A percentile compares a stretch with the other conserved stretches of the same genome.
phyloP scores from a whole-genome alignment of 2,113 vertebrate species.

The Cyprinodon tularosa region DNA sequence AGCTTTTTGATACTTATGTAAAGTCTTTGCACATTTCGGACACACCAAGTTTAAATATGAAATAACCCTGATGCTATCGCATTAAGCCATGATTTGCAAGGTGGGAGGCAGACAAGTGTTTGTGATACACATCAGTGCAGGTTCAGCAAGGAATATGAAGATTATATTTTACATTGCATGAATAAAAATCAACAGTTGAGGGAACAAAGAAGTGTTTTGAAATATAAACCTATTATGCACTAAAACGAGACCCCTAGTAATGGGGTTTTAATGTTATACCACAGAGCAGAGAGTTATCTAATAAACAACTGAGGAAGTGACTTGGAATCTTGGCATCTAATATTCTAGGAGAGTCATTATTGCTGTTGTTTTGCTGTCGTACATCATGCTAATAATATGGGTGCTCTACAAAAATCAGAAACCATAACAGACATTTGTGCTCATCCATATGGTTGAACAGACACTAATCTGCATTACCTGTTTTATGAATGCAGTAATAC shows the following conservation, averaged over 20 bases:
- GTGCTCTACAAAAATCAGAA: conserved; percentile 28
- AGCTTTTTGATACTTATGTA: conserved; percentile 68
- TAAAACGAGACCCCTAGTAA: conserved; percentile 69
- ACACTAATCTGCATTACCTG: conserved; percentile 49
- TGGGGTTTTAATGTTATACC: conserved; percentile 75
- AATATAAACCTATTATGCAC: conserved; percentile 66
- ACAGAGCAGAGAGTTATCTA: conserved; percentile 46
- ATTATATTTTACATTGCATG: conserved; percentile 60
- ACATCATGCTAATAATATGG: conserved; percentile 38
- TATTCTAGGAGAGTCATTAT: conserved; percentile 53
- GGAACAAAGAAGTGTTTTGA: conserved; percentile 63
- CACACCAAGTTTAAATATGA: conserved; percentile 71
- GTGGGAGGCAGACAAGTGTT: conserved; percentile 57
- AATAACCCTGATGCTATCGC: conserved; percentile 67
- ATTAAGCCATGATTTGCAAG: conserved; percentile 58
- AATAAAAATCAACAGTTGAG: conserved; percentile 74
- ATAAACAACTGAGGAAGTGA: conserved; percentile 54
- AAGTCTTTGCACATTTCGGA: conserved; percentile 65
- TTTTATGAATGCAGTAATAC: conserved; percentile 43
- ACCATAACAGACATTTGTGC: conserved; percentile 29
- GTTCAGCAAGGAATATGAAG: conserved; percentile 57
- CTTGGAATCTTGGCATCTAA: conserved; percentile 47
- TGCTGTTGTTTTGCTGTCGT: conserved; percentile 36
- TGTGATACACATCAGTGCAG: conserved; percentile 57
- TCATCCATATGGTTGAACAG: conserved; percentile 35